Evolutionary conservation across 2,113 vertebrate genomes (phyloP).

Genomic region (Panurus biarmicus): DNA sequence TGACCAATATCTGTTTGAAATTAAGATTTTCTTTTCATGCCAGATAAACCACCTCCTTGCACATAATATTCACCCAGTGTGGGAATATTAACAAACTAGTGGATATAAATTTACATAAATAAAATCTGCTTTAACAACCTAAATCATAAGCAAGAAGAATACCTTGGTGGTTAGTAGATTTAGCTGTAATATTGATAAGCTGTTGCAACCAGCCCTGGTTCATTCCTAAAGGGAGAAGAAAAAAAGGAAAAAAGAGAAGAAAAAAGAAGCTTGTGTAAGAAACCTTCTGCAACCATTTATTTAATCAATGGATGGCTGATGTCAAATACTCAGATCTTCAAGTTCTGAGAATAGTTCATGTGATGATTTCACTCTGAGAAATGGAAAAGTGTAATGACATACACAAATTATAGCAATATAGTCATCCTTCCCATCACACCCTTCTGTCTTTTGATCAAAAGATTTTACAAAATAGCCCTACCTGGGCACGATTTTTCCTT

Average conservation of each 20-base stretch:
- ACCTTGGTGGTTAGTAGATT: background rate
- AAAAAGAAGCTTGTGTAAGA: accelerated
- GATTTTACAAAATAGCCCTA: background rate
- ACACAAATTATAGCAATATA: background rate
- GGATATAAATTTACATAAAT: background rate
- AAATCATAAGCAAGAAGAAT: background rate
- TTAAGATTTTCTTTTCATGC: background rate
- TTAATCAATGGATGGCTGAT: background rate
- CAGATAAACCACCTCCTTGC: background rate
- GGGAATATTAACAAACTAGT: background rate
- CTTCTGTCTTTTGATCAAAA: background rate
- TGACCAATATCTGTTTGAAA: background rate
- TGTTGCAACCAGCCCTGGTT: background rate
- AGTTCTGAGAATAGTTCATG: background rate
- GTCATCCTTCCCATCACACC: background rate
- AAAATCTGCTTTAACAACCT: background rate
- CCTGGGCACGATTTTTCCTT: background rate
- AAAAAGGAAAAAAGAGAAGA: background rate
- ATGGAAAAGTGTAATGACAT: background rate
- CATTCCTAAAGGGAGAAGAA: accelerated
- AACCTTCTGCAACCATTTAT: background rate
- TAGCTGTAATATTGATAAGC: background rate
- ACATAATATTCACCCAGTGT: background rate
- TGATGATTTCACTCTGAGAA: background rate
- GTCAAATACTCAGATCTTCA: background rate